These are phyloP conservation scores for Pagetopsis macropterus DNA, from an alignment of 2,797 vertebrate genomes.

Conservation along the genomic window DNA sequence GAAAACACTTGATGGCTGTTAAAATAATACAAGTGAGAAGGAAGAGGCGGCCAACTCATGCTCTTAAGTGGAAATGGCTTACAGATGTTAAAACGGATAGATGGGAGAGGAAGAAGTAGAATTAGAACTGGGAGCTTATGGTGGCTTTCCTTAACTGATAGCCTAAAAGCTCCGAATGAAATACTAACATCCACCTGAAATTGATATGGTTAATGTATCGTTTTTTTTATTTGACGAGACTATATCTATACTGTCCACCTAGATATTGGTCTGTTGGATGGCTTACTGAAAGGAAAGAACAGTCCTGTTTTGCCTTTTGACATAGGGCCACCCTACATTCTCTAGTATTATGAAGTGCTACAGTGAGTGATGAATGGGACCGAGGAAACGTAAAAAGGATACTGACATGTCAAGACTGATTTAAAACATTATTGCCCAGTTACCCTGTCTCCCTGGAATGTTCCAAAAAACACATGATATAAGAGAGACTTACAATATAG, in stretches of 20 bases:
- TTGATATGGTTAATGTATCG: constrained; percentile 1
- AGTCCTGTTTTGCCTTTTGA: constrained; percentile 41
- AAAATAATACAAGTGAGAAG: constrained; percentile 78
- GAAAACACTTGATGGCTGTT: constrained; percentile 77
- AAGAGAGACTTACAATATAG: constrained; percentile 38
- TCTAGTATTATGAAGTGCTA: constrained; percentile 64
- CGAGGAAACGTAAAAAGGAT: constrained; percentile 68
- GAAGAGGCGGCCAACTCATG: constrained; percentile 67
- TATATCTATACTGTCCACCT: constrained; percentile 5
- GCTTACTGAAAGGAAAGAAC: constrained; percentile 30
- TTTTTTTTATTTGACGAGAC: constrained; percentile 20
- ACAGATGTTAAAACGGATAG: constrained; percentile 76
- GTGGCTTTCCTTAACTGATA: constrained; percentile 37
- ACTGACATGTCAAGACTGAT: constrained; percentile 75
- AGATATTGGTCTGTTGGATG: constrained; percentile 16
- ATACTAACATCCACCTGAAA: constrained; percentile 25
- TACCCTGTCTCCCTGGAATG: constrained; percentile 69
- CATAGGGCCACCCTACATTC: constrained; percentile 54
- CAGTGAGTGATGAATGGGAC: constrained; percentile 69
- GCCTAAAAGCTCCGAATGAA: constrained; percentile 30
- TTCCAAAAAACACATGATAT: constrained; percentile 54
- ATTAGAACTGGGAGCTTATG: constrained; percentile 29
- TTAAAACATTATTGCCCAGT: constrained; percentile 72
- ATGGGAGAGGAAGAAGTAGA: constrained; percentile 53
- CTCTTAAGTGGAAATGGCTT: constrained; percentile 77